Conservation (phyloP, 30 jellyfish, hydroid and myxozoan species). For the Sanderia malayensis region DNA sequence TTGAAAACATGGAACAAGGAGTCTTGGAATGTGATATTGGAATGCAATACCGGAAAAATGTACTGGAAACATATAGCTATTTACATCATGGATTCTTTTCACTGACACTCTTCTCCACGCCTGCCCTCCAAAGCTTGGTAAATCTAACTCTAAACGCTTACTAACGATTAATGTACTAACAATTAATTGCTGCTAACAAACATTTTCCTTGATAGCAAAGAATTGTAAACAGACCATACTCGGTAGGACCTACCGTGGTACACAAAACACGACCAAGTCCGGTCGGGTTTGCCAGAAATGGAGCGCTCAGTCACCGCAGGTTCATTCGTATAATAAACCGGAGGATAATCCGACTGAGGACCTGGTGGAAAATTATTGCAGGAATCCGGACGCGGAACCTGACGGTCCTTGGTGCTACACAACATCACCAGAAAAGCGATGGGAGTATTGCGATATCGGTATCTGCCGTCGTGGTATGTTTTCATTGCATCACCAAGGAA, state of each 20-base stretch:
- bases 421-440: slow-evolving; percentile 49
- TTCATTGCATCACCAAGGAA: too few species aligned
- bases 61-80: too few species aligned
- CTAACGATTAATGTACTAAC: slow-evolving; percentile 1
- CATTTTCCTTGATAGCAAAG: slow-evolving; percentile 62
- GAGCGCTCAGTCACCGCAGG: slow-evolving; percentile 58
- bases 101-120: too few species aligned
- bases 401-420: slow-evolving; percentile 75
- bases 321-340: slow-evolving; percentile 30
- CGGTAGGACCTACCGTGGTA: slow-evolving; percentile 55
- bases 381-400: slow-evolving; percentile 74
- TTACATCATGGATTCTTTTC: too few species aligned
- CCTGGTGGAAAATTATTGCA: slow-evolving; percentile 58
- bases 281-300: slow-evolving; percentile 64
- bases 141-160: not conserved
- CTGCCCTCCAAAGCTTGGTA: too few species aligned
- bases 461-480: slow-evolving; percentile 57
- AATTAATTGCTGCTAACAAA: slow-evolving; percentile 29
- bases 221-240: slow-evolving; percentile 44
- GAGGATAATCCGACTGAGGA: slow-evolving; percentile 29
- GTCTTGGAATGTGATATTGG: too few species aligned
- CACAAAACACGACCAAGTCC: slow-evolving; percentile 41
- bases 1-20: too few species aligned
- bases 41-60: too few species aligned
- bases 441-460: slow-evolving; percentile 61